Percentiles rank a stretch among this genome's conserved stretches.
phyloP scores from a whole-genome alignment of 2,113 vertebrate genomes.

The Falcunculus frontatus region DNA sequence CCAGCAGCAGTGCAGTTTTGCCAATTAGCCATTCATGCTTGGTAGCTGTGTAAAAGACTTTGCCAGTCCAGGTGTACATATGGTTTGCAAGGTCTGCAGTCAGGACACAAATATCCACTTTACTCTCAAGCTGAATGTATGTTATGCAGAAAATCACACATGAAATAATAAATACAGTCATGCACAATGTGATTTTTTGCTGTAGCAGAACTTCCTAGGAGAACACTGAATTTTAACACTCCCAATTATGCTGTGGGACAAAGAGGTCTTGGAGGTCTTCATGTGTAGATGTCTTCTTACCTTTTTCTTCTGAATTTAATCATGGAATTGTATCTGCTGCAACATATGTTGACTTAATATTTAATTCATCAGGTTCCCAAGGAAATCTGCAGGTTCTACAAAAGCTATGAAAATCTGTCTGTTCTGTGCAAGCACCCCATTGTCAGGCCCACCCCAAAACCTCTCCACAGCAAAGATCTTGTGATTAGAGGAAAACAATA shows the following conservation, averaged over 20 bases:
- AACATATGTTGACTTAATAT: not conserved
- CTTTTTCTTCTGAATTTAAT: constrained; percentile 4
- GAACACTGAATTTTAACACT: not conserved
- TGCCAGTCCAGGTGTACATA: accelerated
- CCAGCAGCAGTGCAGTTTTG: not conserved
- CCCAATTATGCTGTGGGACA: not conserved
- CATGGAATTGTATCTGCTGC: not conserved
- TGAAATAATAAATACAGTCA: not conserved
- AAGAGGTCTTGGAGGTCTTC: not conserved
- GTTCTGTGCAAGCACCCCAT: not conserved
- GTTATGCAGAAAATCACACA: not conserved
- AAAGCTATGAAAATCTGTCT: not conserved
- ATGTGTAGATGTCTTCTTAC: not conserved
- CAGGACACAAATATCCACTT: not conserved
- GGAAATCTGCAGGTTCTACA: constrained; percentile 2
- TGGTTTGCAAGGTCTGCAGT: not conserved
- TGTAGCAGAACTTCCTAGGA: not conserved
- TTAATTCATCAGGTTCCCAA: constrained; percentile 15
- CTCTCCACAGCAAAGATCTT: not conserved
- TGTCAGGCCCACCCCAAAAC: not conserved
- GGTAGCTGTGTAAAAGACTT: not conserved
- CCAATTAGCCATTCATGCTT: not conserved
- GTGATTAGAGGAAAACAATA: not conserved
- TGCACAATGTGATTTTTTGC: not conserved
- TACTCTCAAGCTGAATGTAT: not conserved